Percentiles rank a stretch among this genome's conserved stretches.
phyloP scores from a whole-genome alignment of 2,113 vertebrate species.

The Podarcis muralis region DNA sequence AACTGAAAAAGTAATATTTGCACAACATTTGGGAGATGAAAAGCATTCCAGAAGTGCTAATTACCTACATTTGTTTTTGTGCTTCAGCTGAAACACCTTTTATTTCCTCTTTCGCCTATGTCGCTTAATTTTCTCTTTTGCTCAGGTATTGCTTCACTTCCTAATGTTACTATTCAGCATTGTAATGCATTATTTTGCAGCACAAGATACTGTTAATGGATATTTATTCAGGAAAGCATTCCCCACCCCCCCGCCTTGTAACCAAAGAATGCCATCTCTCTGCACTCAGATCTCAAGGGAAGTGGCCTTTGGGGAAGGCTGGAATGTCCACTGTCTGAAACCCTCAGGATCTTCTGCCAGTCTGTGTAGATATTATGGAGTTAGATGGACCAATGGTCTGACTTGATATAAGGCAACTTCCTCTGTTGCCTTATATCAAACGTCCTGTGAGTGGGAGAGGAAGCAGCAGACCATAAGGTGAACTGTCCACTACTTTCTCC shows the following conservation, averaged over 20 bases:
- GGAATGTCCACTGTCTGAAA: too few species aligned
- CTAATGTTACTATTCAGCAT: constrained; percentile 48
- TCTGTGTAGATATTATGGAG: too few species aligned
- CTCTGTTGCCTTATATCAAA: too few species aligned
- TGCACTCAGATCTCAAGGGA: neutral
- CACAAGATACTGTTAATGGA: neutral
- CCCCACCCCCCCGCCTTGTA: constrained; percentile 16
- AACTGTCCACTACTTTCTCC: neutral
- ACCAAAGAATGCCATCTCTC: constrained; percentile 37
- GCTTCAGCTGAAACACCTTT: constrained; percentile 62
- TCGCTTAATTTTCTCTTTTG: constrained; percentile 46
- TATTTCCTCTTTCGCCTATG: constrained; percentile 46
- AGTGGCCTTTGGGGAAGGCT: too few species aligned
- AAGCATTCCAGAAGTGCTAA: constrained; percentile 55
- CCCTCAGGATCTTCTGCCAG: too few species aligned
- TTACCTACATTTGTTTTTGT: constrained; percentile 65
- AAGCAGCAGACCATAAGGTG: too few species aligned
- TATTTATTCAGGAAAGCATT: constrained; percentile 24
- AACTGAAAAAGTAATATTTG: constrained; percentile 62
- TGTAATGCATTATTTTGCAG: constrained; percentile 32
- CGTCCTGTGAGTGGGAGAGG: neutral
- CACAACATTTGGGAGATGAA: constrained; percentile 59
- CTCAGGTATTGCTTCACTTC: neutral
- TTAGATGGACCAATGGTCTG: too few species aligned
- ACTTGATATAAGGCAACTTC: too few species aligned